These are phyloP conservation scores for Polydrusus cervinus DNA, from an alignment of 2,888 invertebrate species.

Conservation along the genomic window DNA sequence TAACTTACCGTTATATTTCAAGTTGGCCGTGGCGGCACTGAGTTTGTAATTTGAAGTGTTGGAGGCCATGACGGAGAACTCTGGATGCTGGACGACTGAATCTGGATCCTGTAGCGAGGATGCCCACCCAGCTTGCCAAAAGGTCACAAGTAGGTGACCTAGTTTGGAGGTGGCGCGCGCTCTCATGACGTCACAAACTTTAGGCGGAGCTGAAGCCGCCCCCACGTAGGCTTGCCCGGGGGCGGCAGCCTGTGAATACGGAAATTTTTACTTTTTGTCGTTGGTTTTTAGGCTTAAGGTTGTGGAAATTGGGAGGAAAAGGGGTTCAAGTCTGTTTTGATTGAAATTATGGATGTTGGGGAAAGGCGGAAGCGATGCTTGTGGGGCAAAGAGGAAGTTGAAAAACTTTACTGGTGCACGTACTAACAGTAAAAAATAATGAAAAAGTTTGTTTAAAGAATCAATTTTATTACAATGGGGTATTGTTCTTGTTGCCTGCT, in stretches of 20 bases:
- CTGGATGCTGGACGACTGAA: conserved; percentile 65
- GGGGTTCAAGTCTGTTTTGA: conserved; percentile 33
- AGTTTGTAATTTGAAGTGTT: conserved; percentile 69
- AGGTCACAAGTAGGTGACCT: conserved; percentile 70
- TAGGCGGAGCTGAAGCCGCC: conserved; percentile 63
- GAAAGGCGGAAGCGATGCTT: not conserved
- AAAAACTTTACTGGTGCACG: not conserved
- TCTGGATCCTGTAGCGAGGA: conserved; percentile 44
- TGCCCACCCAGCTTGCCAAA: conserved; percentile 46
- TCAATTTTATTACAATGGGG: not conserved
- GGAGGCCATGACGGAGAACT: conserved; percentile 66
- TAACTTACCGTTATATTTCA: conserved; percentile 68
- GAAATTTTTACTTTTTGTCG: conserved; percentile 46
- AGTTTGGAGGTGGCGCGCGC: conserved; percentile 67
- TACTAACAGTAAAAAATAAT: conserved; percentile 3
- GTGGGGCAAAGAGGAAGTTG: conserved; percentile 5
- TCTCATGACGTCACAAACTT: conserved; percentile 63
- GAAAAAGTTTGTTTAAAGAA: not conserved
- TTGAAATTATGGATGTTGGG: conserved; percentile 50
- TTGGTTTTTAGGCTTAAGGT: conserved; percentile 38
- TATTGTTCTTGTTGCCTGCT: not conserved
- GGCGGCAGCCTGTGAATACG: conserved; percentile 51
- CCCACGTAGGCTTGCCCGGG: conserved; percentile 62
- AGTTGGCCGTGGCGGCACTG: conserved; percentile 65
- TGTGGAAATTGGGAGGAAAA: conserved; percentile 31